Conservation (phyloP, 2,113 vertebrate genomes). For the Microtus richardsoni region DNA sequence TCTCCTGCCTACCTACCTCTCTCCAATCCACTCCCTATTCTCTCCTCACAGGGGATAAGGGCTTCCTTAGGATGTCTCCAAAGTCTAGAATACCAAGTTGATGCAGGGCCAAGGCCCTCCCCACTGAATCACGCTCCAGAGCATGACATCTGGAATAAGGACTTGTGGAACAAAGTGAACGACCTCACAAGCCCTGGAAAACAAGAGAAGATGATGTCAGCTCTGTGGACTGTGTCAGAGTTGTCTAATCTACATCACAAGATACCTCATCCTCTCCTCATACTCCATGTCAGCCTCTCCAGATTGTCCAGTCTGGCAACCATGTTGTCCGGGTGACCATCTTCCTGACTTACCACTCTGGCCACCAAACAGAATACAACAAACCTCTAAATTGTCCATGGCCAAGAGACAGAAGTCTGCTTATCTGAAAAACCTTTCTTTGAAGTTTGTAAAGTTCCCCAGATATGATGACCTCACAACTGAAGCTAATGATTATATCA, state of each 20-base stretch:
- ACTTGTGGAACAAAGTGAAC: constrained; percentile 88
- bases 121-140: neutral
- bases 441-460: constrained; percentile 71
- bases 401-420: constrained; percentile 73
- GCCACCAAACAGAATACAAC: constrained; percentile 74
- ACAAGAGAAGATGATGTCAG: constrained; percentile 88
- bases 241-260: constrained; percentile 71
- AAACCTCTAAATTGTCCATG: constrained; percentile 71
- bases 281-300: too few species aligned
- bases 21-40: too few species aligned
- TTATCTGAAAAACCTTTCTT: constrained; percentile 80
- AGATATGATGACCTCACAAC: constrained; percentile 63
- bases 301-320: constrained; percentile 81
- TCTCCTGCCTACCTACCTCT: too few species aligned
- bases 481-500: constrained; percentile 73
- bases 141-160: constrained; percentile 76
- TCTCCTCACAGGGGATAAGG: too few species aligned
- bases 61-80: too few species aligned
- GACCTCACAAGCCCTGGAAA: constrained; percentile 95
- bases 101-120: too few species aligned
- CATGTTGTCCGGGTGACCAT: constrained; percentile 85
- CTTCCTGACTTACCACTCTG: constrained; percentile 79
- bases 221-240: constrained; percentile 69
- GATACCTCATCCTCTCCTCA: neutral
- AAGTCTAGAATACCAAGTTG: too few species aligned